Conservation (phyloP, 2,888 invertebrate genomes). For the Doris montereyensis region DNA sequence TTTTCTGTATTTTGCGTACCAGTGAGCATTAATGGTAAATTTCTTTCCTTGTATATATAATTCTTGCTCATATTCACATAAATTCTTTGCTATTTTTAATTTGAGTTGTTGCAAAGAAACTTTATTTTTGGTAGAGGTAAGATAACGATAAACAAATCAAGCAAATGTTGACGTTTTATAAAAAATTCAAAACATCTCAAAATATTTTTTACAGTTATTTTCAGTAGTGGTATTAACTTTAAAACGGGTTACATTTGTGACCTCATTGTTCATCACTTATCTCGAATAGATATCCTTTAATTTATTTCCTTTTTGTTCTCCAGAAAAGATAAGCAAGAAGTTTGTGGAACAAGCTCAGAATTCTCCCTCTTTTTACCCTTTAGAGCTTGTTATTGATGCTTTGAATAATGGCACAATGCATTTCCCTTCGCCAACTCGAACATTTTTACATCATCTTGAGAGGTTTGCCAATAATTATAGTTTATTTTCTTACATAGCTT, state of each 20-base stretch:
- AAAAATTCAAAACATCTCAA: background rate
- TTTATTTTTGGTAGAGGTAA: too few species aligned
- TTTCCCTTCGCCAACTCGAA: slow-evolving; percentile 59
- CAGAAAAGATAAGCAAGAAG: slow-evolving; percentile 60
- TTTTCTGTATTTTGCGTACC: slow-evolving; percentile 66
- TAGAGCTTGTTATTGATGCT: slow-evolving; percentile 61
- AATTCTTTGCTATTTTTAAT: background rate
- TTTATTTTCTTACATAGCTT: too few species aligned
- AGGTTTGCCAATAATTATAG: too few species aligned
- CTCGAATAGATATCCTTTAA: background rate
- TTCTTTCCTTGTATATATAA: background rate
- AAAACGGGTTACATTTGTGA: background rate
- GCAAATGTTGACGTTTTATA: too few species aligned
- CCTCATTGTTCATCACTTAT: background rate
- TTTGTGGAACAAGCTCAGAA: slow-evolving; percentile 61
- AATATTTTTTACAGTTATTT: background rate
- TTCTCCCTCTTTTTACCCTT: slow-evolving; percentile 62
- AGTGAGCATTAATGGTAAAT: slow-evolving; percentile 57
- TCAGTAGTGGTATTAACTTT: background rate
- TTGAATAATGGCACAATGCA: slow-evolving; percentile 55
- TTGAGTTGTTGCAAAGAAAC: too few species aligned
- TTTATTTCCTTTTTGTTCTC: slow-evolving; percentile 30
- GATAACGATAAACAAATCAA: too few species aligned
- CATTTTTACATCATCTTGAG: slow-evolving; percentile 58
- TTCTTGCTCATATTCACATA: background rate